A percentile compares a stretch with the other conserved stretches of the same genome.
Conservation (phyloP, 1,140 invertebrate genomes). For the Cydia pomonella region DNA sequence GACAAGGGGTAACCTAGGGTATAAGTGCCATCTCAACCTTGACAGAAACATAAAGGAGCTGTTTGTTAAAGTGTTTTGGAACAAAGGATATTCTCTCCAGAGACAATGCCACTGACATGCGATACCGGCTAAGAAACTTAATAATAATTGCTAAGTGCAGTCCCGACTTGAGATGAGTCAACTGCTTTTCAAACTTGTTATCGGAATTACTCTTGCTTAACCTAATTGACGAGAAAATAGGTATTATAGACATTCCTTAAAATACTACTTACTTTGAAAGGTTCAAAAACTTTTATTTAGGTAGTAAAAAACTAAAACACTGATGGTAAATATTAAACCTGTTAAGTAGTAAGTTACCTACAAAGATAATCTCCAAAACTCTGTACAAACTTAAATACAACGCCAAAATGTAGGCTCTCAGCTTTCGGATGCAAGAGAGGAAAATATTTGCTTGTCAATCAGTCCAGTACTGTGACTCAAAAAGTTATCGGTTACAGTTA, state of each 20-base stretch:
- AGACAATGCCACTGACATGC: background rate
- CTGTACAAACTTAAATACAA: too few relatives aligned
- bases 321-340: too few relatives aligned
- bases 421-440: background rate
- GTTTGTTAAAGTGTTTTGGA: constrained; percentile 10
- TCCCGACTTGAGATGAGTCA: background rate
- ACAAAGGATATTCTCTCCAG: constrained; percentile 3
- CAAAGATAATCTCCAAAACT: too few relatives aligned
- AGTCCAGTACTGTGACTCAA: background rate
- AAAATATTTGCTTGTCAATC: background rate
- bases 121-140: background rate
- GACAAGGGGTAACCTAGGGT: background rate
- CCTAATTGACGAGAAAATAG: background rate
- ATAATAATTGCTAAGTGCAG: constrained; percentile 10
- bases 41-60: constrained; percentile 2
- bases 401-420: background rate
- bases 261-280: too few relatives aligned
- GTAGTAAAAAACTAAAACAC: too few relatives aligned
- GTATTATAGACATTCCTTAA: background rate
- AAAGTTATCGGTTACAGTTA: background rate
- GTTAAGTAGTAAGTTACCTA: too few relatives aligned
- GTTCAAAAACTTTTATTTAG: too few relatives aligned
- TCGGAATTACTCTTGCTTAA: background rate
- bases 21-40: background rate
- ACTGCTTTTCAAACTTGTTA: background rate